Base-by-base conservation (phyloP, 2,113 vertebrate genomes). In the Centrocercus urophasianus region DNA sequence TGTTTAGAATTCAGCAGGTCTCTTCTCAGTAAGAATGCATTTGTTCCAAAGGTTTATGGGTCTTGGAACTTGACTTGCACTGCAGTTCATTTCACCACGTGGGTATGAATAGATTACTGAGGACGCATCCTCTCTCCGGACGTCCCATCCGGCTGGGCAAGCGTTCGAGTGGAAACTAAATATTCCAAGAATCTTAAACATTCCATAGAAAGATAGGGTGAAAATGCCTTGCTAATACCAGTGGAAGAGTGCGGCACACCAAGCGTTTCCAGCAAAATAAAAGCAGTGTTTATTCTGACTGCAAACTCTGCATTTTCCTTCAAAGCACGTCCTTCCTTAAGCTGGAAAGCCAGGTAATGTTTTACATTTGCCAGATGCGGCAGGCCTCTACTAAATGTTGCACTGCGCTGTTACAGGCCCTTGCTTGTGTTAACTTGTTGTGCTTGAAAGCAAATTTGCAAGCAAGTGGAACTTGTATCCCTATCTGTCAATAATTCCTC, bases 181-280 rank as follows among this genome's bases (percentile, higher is more conserved):
- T 86, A 98, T 97, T 95, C 93, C 96, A 95, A 89, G 96, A 96
- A 97, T 97, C 84, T 82, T 42, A 96, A 95, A 86, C 86, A 93
- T 90, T 83, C 86, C 22, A 28, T 36, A 59, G 87, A 66, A 93
- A 87, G 89, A 88, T 32, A 45, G 90, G 60, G 72, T 42, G 18
- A 93, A 92, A 67, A 72, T 73, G 66, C 28, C 70, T 73, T 81
- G 28, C 60, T 47, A 66, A 24, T 38, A 13, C 73, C 60, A 32
- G 10, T 0, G 56, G 43, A 47, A 61, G 38, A 65, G 59, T 4
- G 52, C 45, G 86, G 83, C n/a, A 40, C 60, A 13, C 22, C n/a
- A 10, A 57, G 65, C 47, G 52, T 69, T 95, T n/a, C 65, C 14
- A 52, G 66, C 10, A 57, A 90, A 92, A 86, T n/a, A 43, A n/a